Conservation (phyloP, 2,113 vertebrate species). For the Heterochromis multidens region DNA sequence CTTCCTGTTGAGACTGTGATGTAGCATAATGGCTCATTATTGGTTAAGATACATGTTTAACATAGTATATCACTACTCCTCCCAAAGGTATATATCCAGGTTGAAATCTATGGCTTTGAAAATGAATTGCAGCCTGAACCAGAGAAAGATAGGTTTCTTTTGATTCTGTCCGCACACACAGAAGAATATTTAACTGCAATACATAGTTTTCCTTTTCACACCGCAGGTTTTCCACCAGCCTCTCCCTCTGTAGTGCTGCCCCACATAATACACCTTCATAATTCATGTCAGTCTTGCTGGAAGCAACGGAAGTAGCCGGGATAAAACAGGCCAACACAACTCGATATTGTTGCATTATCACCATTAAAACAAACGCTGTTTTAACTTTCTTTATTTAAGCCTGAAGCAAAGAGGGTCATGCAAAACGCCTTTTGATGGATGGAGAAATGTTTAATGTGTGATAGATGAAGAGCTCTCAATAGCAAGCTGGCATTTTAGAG, state of each 20-base stretch:
- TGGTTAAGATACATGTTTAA: background rate
- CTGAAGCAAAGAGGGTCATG: background rate
- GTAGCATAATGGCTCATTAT: background rate
- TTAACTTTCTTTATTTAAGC: background rate
- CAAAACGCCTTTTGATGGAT: background rate
- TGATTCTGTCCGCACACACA: background rate
- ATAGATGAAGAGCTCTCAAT: background rate
- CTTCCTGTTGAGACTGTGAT: background rate
- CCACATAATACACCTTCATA: constrained; percentile 49
- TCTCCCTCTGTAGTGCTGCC: background rate
- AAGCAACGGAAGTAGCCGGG: background rate
- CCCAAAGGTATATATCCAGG: background rate
- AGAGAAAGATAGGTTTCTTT: rapidly evolving
- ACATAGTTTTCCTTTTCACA: background rate
- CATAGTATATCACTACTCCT: background rate
- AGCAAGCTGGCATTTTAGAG: background rate
- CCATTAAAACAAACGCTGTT: background rate
- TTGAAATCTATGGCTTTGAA: background rate
- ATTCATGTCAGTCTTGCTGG: constrained; percentile 38
- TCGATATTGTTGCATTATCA: background rate
- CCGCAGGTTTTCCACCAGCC: background rate
- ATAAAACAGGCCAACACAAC: background rate
- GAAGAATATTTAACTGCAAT: background rate
- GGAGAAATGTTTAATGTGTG: background rate
- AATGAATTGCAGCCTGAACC: background rate